Conservation (phyloP, 2,888 invertebrate genomes). For the Perizoma affinitatum region DNA sequence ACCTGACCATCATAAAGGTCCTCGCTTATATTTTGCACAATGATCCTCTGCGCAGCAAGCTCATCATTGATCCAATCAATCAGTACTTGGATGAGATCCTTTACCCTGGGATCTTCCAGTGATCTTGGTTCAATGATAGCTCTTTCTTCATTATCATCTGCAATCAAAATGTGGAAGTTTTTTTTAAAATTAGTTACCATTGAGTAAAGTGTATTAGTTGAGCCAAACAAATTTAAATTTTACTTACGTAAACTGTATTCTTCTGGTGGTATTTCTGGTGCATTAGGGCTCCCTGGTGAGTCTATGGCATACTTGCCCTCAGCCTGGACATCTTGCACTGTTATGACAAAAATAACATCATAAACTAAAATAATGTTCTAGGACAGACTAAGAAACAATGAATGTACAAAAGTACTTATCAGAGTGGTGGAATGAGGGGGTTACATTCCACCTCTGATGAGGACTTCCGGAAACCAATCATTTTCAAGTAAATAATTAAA, state of each 20-base stretch:
- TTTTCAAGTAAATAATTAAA: too few species aligned
- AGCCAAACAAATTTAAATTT: background rate
- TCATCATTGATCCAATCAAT: constrained; percentile 99
- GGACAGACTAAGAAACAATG: too few species aligned
- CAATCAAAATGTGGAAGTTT: background rate
- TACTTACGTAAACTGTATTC: constrained; percentile 94
- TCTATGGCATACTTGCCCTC: constrained; percentile 98
- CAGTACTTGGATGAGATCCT: constrained; percentile 92
- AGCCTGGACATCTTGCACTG: constrained; percentile 96
- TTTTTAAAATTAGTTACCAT: too few species aligned
- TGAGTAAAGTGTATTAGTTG: too few species aligned
- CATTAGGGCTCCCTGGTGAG: constrained; percentile 95
- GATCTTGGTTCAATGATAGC: constrained; percentile 97
- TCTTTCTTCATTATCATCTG: constrained; percentile 98
- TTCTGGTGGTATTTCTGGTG: constrained; percentile 95
- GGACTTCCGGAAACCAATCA: too few species aligned
- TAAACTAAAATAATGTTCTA: background rate
- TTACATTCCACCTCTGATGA: too few species aligned
- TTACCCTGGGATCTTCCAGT: constrained; percentile 93
- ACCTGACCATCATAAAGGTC: constrained; percentile 98
- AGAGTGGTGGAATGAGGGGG: too few species aligned
- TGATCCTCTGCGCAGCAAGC: constrained; percentile 96
- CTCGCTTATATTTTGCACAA: constrained; percentile 97
- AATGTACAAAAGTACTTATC: too few species aligned
- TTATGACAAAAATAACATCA: background rate